Evolutionary conservation across 2,797 vertebrate species (phyloP), one percentile per base, ranked within the genome.

Genomic region (Hydrophis major): DNA sequence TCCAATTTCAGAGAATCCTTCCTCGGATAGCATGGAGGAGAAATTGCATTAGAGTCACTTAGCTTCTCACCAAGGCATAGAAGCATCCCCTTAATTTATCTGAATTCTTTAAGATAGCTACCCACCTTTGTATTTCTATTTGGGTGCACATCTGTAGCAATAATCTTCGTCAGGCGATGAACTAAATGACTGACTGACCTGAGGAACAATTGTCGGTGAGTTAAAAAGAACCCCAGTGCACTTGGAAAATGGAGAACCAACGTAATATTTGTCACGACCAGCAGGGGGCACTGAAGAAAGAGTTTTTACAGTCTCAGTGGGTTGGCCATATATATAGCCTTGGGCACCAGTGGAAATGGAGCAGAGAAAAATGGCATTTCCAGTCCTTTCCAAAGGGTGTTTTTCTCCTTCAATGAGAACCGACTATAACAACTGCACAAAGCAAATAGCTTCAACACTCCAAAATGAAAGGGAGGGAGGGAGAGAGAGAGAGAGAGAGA

Each of bases 361-460:
- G 93, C 59, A 95, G 78, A 89, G 87, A 95, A 87, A 95, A 53
- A 93, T 95, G 95, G 94, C 95, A 59, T 91, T 95, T 47, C 88
- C 89, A 93, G 93, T 93, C 25, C 95, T 93, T 95, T 96, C 90
- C 94, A 96, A 95, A 42, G 50, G 94, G 93, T 91, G 86, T 96
- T 90, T 95, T 94, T 61, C 61, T 74, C 28, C 50, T 27, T 42
- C 13, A 12, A 86, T 74, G 89, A 94, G 4, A 96, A 87, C 88
- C 83, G 55, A 94, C 87, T 90, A 97, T 97, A 92, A 97, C 97
- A 97, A 96, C 96, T 96, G 94, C 96, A 97, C 96, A 95, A n/a
- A 95, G 94, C 94, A 96, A 94, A 94, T 66, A 95, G 93, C 93
- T 93, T 93, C 28, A 0, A 90, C 97, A 96, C 93, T 97, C 95